These are phyloP conservation scores for Campoplex nolae DNA, from an alignment of 2,888 invertebrate species.

Conservation along the genomic window DNA sequence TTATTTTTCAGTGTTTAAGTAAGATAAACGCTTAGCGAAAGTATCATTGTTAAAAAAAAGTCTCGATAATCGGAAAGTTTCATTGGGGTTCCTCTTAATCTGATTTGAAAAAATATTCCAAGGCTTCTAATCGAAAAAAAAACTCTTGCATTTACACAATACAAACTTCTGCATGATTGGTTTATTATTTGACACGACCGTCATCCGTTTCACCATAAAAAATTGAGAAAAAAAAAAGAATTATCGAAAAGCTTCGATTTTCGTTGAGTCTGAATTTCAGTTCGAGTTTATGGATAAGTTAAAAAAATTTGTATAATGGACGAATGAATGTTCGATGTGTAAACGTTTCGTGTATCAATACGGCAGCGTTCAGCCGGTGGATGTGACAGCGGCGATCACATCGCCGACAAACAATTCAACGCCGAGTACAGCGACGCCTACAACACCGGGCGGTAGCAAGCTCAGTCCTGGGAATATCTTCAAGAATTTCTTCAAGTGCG, in stretches of 20 bases:
- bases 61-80: too few relatives aligned
- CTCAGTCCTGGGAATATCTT: slow-evolving; percentile 95
- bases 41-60: too few relatives aligned
- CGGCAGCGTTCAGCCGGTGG: slow-evolving; percentile 81
- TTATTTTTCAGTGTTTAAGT: too few relatives aligned
- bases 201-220: background rate
- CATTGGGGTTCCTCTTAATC: too few relatives aligned
- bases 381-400: slow-evolving; percentile 79
- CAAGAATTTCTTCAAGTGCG: slow-evolving; percentile 99
- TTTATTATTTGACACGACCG: background rate
- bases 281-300: background rate
- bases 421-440: slow-evolving; percentile 87
- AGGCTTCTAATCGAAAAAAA: too few relatives aligned
- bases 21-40: too few relatives aligned
- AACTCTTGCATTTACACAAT: too few relatives aligned
- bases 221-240: background rate
- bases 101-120: too few relatives aligned
- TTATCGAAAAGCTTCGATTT: background rate
- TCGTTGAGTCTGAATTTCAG: background rate
- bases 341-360: slow-evolving; percentile 68
- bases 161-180: too few relatives aligned
- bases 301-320: slow-evolving; percentile 25
- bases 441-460: slow-evolving; percentile 88
- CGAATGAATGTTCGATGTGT: slow-evolving; percentile 70
- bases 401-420: slow-evolving; percentile 82